Conservation (phyloP, 2,888 invertebrate species). For the Drymonia ruficornis region DNA sequence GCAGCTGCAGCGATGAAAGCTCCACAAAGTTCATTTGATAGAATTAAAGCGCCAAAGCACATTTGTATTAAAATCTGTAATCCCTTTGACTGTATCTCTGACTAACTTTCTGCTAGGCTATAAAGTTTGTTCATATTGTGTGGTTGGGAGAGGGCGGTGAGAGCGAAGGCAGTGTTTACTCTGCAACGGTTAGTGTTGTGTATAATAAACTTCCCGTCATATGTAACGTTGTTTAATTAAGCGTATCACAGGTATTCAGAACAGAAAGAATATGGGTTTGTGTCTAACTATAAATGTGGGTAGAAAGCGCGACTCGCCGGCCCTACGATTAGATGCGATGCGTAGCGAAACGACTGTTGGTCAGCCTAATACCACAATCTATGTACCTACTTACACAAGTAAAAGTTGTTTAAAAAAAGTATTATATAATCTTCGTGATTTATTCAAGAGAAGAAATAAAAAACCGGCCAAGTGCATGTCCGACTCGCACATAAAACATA, state of each 20-base stretch:
- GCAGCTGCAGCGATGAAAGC: conserved; percentile 8
- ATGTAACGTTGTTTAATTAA: conserved; percentile 41
- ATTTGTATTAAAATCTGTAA: conserved; percentile 20
- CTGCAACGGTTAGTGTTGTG: conserved; percentile 13
- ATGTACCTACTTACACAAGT: conserved; percentile 14
- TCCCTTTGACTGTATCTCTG: conserved; percentile 22
- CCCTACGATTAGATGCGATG: conserved; percentile 40
- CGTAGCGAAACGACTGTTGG: conserved; percentile 32
- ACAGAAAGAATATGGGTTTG: conserved; percentile 41
- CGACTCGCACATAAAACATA: no score
- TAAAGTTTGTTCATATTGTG: conserved; percentile 15
- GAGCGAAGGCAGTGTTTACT: conserved; percentile 11
- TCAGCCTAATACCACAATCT: conserved; percentile 22
- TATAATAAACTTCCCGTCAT: conserved; percentile 19
- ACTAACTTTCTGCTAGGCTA: conserved; percentile 19
- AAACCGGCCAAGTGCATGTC: no score
- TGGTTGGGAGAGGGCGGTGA: conserved; percentile 9
- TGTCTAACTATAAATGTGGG: conserved; percentile 53
- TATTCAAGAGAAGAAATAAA: neutral
- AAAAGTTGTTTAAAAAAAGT: conserved; percentile 1
- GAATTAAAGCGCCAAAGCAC: conserved; percentile 18
- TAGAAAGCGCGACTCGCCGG: conserved; percentile 60
- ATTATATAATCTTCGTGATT: neutral
- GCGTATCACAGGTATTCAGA: conserved; percentile 25
- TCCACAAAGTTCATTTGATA: conserved; percentile 21